Percentiles rank a stretch among this genome's conserved stretches.
phyloP scores from a whole-genome alignment of 2,888 invertebrate species.

The Lasioglossum pauxillum region DNA sequence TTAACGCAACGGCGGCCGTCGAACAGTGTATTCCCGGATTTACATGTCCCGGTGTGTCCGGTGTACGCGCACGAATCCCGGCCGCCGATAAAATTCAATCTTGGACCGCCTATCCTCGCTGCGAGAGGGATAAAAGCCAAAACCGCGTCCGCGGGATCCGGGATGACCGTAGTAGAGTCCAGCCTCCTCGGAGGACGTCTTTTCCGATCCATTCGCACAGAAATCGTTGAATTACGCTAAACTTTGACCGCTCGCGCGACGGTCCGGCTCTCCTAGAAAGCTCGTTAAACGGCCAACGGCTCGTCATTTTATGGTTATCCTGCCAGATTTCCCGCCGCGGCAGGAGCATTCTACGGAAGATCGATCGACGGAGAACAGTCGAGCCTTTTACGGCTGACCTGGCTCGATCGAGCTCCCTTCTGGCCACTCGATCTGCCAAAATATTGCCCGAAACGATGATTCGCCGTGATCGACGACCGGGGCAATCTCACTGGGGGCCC shows the following conservation, averaged over 20 bases:
- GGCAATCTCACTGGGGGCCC: not conserved
- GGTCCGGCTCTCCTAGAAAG: slow-evolving; percentile 29
- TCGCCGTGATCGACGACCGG: slow-evolving; percentile 63
- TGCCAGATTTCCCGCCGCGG: slow-evolving; percentile 28
- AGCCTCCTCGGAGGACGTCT: slow-evolving; percentile 19
- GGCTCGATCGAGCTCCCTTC: slow-evolving; percentile 5
- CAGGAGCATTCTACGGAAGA: slow-evolving; percentile 49
- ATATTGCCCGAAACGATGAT: slow-evolving; percentile 51
- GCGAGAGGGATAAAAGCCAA: slow-evolving; percentile 60
- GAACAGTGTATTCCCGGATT: slow-evolving; percentile 66
- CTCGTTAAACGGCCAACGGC: slow-evolving; percentile 44
- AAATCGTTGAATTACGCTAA: slow-evolving; percentile 83
- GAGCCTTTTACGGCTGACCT: slow-evolving; percentile 27
- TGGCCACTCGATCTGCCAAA: slow-evolving; percentile 59
- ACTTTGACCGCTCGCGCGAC: slow-evolving; percentile 39
- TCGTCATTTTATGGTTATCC: slow-evolving; percentile 50
- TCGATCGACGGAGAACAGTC: slow-evolving; percentile 57
- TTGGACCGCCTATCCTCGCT: slow-evolving; percentile 23
- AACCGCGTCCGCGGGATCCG: slow-evolving; percentile 42
- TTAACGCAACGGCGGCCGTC: slow-evolving; percentile 65
- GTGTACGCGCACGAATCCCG: slow-evolving; percentile 44
- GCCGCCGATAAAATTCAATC: slow-evolving; percentile 63
- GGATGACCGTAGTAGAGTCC: slow-evolving; percentile 70
- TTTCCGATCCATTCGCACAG: slow-evolving; percentile 76
- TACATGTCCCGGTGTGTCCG: slow-evolving; percentile 61